Percentiles rank a stretch among this genome's conserved stretches.
These are phyloP conservation scores for Drosophila persimilis DNA, from an alignment of 1,140 invertebrate species.

Conservation along the genomic window DNA sequence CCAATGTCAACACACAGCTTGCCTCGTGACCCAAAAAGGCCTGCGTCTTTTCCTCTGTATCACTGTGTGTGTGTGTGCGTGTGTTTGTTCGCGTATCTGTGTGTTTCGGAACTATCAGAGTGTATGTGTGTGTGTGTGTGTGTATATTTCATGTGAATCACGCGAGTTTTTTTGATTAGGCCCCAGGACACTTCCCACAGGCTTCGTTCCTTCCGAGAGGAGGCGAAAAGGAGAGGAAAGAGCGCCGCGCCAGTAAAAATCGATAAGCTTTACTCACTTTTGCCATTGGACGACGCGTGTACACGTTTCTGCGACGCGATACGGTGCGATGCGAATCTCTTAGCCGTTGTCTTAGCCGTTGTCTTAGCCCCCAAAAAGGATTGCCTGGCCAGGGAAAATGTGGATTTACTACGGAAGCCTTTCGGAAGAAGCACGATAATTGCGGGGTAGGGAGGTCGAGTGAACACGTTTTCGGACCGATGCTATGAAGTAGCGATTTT, in stretches of 20 bases:
- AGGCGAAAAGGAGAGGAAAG: too few species aligned
- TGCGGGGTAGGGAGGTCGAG: too few species aligned
- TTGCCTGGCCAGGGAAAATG: too few species aligned
- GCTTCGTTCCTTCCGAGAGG: too few species aligned
- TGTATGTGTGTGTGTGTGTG: slow-evolving; percentile 46
- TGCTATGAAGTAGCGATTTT: slow-evolving; percentile 37
- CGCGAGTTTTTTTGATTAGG: slow-evolving; percentile 64
- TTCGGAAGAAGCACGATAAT: too few species aligned
- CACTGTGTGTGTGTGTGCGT: slow-evolving; percentile 7
- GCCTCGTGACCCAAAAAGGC: slow-evolving; percentile 74
- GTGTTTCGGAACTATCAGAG: slow-evolving; percentile 13
- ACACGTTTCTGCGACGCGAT: slow-evolving; percentile 5
- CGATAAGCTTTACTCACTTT: slow-evolving; percentile 69
- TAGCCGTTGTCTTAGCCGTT: slow-evolving; percentile 6
- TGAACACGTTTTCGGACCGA: neutral
- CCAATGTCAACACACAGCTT: slow-evolving; percentile 73
- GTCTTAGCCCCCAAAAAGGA: too few species aligned
- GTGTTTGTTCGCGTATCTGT: slow-evolving; percentile 8
- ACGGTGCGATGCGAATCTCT: slow-evolving; percentile 10
- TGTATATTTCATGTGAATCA: slow-evolving; percentile 72
- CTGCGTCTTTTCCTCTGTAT: slow-evolving; percentile 15
- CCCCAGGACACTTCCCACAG: slow-evolving; percentile 24
- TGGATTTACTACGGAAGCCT: too few species aligned
- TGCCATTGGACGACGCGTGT: slow-evolving; percentile 47
- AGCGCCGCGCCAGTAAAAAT: slow-evolving; percentile 59